Evolutionary conservation across 1,140 invertebrate species (phyloP).

Genomic region (Asobara japonica): DNA sequence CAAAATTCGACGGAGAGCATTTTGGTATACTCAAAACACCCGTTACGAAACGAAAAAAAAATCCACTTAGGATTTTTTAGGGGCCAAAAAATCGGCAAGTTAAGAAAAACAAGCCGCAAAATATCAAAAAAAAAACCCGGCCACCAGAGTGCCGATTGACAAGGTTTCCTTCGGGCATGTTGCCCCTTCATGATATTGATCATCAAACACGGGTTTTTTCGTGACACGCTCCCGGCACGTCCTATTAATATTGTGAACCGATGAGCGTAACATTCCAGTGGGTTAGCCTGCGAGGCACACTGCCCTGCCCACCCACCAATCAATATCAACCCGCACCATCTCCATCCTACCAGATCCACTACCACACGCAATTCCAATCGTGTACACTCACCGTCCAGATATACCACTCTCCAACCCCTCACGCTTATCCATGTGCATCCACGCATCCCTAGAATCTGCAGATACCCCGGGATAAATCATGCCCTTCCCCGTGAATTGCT

Average conservation of each 20-base stretch:
- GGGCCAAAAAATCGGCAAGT: too few relatives aligned
- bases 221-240: neutral
- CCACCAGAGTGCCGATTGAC: neutral
- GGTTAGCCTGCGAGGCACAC: constrained; percentile 29
- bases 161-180: neutral
- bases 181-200: neutral
- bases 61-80: too few relatives aligned
- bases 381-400: neutral
- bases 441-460: constrained; percentile 19
- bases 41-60: neutral
- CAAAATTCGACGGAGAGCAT: too few relatives aligned
- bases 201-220: neutral
- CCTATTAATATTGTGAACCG: constrained; percentile 44
- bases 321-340: constrained; percentile 40
- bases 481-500: too few relatives aligned
- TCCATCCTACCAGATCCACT: neutral
- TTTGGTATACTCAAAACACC: too few relatives aligned
- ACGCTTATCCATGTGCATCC: constrained; percentile 31
- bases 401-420: neutral
- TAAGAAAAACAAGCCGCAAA: neutral
- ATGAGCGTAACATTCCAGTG: constrained; percentile 35
- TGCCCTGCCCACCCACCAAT: constrained; percentile 42
- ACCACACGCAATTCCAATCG: neutral
- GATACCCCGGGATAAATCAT: too few relatives aligned
- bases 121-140: neutral